A percentile compares a stretch with the other conserved stretches of the same genome.
These are phyloP conservation scores for Acanthosoma haemorrhoidale DNA, from an alignment of 2,888 invertebrate genomes.

Conservation along the genomic window DNA sequence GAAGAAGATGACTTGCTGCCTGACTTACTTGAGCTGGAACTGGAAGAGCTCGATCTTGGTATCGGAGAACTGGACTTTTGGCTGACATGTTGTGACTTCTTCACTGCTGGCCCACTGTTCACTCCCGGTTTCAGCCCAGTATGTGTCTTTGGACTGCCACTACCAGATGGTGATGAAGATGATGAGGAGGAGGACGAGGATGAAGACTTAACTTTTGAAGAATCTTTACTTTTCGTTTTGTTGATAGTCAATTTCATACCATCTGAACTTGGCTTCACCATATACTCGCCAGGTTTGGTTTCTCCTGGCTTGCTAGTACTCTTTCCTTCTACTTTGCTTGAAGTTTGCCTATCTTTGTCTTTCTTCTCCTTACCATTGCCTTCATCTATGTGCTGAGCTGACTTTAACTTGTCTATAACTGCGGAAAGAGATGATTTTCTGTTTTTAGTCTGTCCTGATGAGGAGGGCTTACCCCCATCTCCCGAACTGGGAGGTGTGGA, in stretches of 20 bases:
- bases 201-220: conserved; percentile 50
- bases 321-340: conserved; percentile 19
- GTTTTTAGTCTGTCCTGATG: conserved; percentile 47
- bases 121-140: conserved; percentile 81
- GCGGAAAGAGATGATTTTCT: conserved; percentile 73
- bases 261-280: conserved; percentile 82
- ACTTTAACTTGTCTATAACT: conserved; percentile 80
- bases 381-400: conserved; percentile 54
- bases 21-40: conserved; percentile 26
- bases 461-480: conserved; percentile 39
- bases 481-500: conserved; percentile 38
- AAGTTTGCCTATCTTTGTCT: conserved; percentile 45
- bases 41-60: conserved; percentile 21
- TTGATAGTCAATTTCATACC: conserved; percentile 89
- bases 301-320: conserved; percentile 40
- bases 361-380: conserved; percentile 39
- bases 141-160: conserved; percentile 71
- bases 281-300: conserved; percentile 59
- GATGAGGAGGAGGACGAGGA: conserved; percentile 49
- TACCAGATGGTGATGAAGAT: conserved; percentile 46
- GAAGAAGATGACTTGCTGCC: background rate
- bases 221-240: conserved; percentile 72
- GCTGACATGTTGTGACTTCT: conserved; percentile 55
- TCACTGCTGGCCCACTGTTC: conserved; percentile 79
- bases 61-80: conserved; percentile 28